Percentiles rank a stretch among this genome's conserved stretches.
Conservation (phyloP, 2,888 invertebrate genomes). For the Diadromus collaris region DNA sequence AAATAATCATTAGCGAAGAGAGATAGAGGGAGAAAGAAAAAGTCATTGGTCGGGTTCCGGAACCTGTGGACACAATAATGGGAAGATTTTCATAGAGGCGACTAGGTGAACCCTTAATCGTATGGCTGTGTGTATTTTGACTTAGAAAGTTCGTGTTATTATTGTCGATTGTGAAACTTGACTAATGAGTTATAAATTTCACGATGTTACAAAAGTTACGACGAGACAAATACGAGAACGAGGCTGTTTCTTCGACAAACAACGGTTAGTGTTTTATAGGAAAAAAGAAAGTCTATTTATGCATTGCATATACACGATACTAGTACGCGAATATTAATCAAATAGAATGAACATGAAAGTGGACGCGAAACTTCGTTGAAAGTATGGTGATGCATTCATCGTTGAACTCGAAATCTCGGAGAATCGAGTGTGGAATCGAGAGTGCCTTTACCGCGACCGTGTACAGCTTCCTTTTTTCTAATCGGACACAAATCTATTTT, state of each 20-base stretch:
- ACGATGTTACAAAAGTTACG: constrained; percentile 17
- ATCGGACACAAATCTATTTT: constrained; percentile 26
- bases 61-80: constrained; percentile 55
- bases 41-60: constrained; percentile 30
- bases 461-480: constrained; percentile 11
- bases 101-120: constrained; percentile 41
- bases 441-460: constrained; percentile 60
- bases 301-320: constrained; percentile 39
- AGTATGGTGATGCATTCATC: constrained; percentile 5
- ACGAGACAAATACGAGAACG: constrained; percentile 1
- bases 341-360: constrained; percentile 26
- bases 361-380: constrained; percentile 10
- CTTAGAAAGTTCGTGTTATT: constrained; percentile 27
- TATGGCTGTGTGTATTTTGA: constrained; percentile 46
- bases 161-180: constrained; percentile 9
- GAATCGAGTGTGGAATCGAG: constrained; percentile 32
- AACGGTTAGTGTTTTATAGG: constrained; percentile 32
- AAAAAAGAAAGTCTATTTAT: constrained; percentile 54
- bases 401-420: not conserved
- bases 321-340: constrained; percentile 41
- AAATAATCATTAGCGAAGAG: not conserved
- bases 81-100: constrained; percentile 30
- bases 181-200: constrained; percentile 17
- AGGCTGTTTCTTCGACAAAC: constrained; percentile 29
- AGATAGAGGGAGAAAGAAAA: not conserved